Evolutionary conservation across 2,797 vertebrate genomes (phyloP).

Genomic region (Zenarchopterus dispar): DNA sequence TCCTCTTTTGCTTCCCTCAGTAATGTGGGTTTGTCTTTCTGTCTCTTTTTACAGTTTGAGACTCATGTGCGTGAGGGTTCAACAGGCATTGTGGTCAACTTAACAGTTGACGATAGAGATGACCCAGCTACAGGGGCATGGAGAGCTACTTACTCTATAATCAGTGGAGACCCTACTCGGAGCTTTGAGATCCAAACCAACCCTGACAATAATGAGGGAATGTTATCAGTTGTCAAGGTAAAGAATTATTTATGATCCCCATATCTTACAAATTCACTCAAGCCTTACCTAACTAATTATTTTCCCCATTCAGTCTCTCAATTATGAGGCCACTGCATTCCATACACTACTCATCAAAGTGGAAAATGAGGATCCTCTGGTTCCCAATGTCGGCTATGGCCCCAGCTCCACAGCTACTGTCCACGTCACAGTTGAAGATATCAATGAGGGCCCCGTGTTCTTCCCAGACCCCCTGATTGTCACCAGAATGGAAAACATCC

Average conservation of each 20-base stretch:
- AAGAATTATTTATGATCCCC: constrained; percentile 1
- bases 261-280: not conserved
- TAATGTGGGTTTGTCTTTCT: constrained; percentile 7
- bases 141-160: constrained; percentile 93
- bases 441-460: constrained; percentile 95
- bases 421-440: constrained; percentile 89
- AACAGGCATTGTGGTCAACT: constrained; percentile 91
- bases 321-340: constrained; percentile 89
- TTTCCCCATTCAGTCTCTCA: constrained; percentile 84
- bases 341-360: constrained; percentile 94
- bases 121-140: constrained; percentile 92
- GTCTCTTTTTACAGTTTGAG: constrained; percentile 85
- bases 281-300: not conserved
- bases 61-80: constrained; percentile 92
- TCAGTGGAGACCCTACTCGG: constrained; percentile 90
- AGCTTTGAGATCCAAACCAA: constrained; percentile 96
- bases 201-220: constrained; percentile 94
- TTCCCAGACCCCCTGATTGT: constrained; percentile 92
- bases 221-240: constrained; percentile 96
- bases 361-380: constrained; percentile 92
- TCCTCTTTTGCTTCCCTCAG: not conserved
- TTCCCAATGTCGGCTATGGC: constrained; percentile 89
- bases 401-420: constrained; percentile 94
- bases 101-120: constrained; percentile 93
- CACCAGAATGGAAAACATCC: constrained; percentile 89